These are phyloP conservation scores for Cygnus olor DNA, from an alignment of 2,797 vertebrate genomes.

Conservation along the genomic window DNA sequence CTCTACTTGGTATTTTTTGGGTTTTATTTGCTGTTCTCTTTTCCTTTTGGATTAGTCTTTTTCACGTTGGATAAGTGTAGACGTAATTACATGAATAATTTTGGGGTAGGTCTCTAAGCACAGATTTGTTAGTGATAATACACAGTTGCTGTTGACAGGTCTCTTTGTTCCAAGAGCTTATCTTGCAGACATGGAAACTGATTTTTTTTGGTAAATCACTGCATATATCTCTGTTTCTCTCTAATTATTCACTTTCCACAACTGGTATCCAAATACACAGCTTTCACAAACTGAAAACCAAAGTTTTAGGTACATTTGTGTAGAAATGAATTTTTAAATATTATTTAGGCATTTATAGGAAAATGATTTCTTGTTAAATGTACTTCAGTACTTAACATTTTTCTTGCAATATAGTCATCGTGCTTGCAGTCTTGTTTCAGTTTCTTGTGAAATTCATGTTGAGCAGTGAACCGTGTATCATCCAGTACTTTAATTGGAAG, in stretches of 20 bases:
- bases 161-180: neutral
- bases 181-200: neutral
- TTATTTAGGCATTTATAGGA: neutral
- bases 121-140: neutral
- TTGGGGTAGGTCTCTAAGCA: neutral
- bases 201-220: neutral
- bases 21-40: neutral
- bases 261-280: neutral
- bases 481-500: neutral
- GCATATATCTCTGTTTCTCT: neutral
- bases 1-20: neutral
- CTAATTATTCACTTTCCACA: neutral
- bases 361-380: neutral
- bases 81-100: neutral
- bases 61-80: neutral
- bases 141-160: neutral
- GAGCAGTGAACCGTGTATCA: neutral
- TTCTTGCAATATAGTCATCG: neutral
- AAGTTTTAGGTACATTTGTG: neutral
- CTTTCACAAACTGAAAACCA: neutral
- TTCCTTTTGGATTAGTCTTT: neutral
- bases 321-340: neutral
- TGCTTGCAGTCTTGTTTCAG: neutral
- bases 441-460: slow-evolving; percentile 13
- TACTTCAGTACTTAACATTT: neutral